Evolutionary conservation across 2,797 vertebrate genomes (phyloP), one percentile per base, ranked within the genome.

Genomic region (Pangasius macronema): DNA sequence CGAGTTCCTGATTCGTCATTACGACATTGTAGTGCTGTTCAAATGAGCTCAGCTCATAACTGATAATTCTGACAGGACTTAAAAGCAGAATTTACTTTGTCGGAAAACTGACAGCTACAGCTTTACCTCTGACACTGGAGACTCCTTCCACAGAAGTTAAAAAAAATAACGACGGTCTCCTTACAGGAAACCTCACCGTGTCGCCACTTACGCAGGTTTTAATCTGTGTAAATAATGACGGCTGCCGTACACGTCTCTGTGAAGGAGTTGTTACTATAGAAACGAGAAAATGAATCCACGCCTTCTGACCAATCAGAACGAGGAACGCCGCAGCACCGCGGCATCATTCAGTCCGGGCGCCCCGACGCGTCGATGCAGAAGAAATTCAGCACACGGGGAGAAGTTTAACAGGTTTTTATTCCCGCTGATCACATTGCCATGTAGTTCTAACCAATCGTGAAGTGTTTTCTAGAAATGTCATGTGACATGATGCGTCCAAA

Each of bases 361-460:
- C 11, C 27, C 18, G 9, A 9, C 4, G 27, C 8, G 6, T 20
- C 14, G 73, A 18, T 30, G 73, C 6, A 14, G 88, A 67, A n/a
- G 33, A 57, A 68, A 86, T 67, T 57, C 9, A n/a, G 46, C 13
- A 86, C n/a, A 83, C 84, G 82, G 68, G 61, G 63, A 57, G 33
- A 53, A 57, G 77, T 85, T 90, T 86, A 85, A 94, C 94, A 94
- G 89, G 80, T 93, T 92, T 96, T 96, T 96, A 96, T 97, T 96
- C 94, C 95, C 93, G 95, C 89, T 90, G 88, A 92, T 93, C 94
- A 95, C 94, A 95, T 89, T 91, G 88, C 30, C 86, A 89, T 89
- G 88, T 70, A 36, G 81, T 77, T 89, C 93, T 90, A 89, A 91
- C 77, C 87, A 88, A 92, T 81, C 88, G 88, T 90, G 91, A 93